These are phyloP conservation scores for Myotis planiceps DNA, from an alignment of 2,797 vertebrate species.

Conservation along the genomic window DNA sequence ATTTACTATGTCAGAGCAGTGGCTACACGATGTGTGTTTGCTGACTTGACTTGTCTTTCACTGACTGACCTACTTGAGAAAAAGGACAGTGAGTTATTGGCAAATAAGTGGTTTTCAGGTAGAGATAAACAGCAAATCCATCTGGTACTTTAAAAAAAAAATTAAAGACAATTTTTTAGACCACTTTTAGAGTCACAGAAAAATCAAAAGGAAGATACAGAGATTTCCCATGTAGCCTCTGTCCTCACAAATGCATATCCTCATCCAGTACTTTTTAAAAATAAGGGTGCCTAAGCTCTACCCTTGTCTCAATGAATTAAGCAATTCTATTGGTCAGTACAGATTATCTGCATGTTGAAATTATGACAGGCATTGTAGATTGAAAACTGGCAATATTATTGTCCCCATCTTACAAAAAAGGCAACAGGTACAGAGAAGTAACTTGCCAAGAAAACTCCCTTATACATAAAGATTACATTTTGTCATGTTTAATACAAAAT, in stretches of 20 bases:
- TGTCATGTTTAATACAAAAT: neutral
- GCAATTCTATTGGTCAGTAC: neutral
- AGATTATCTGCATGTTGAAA: neutral
- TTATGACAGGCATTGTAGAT: neutral
- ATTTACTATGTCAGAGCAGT: neutral
- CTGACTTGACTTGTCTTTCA: neutral
- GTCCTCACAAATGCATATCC: neutral
- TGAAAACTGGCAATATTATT: neutral
- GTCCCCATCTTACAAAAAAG: neutral
- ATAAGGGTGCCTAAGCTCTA: neutral
- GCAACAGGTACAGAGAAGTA: neutral
- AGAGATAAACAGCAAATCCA: neutral
- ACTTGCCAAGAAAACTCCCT: neutral
- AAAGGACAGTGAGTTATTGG: neutral
- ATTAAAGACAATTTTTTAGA: neutral
- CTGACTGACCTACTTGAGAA: neutral
- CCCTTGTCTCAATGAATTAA: neutral
- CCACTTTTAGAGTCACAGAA: neutral
- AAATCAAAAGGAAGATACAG: neutral
- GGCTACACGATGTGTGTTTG: neutral
- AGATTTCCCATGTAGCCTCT: neutral
- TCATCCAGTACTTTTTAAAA: neutral
- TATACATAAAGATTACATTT: neutral
- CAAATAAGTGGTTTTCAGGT: neutral
- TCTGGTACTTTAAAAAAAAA: neutral